Evolutionary conservation across 2,888 invertebrate genomes (phyloP), one percentile per base, ranked within the genome.

Genomic region (Aelia acuminata): DNA sequence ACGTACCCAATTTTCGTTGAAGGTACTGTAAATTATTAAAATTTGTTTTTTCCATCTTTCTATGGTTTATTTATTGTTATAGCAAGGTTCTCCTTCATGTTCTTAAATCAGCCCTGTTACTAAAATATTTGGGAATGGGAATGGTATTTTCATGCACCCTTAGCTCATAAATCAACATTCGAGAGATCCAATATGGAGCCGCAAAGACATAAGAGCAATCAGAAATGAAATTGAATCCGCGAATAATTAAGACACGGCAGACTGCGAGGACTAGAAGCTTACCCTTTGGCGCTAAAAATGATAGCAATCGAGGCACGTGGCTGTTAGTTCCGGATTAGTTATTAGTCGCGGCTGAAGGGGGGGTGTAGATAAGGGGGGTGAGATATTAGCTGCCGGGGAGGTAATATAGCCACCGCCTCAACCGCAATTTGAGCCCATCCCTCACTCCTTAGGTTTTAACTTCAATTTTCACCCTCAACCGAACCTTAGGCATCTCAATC

Each of bases 381-480:
- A 57, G 57, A 57, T 57, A 57, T 75, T 43, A 75, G 75, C 35
- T 75, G 22, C 22, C 7, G 39, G 75, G 20, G 39, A 35, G 75
- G 22, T 75, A 75, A 75, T 43, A 75, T 75, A 20, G 39, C 75
- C 39, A 75, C 39, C 39, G 26, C 39, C 39, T 22, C 75, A 26
- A 26, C 75, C 75, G 35, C 75, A 75, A 43, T 35, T 43, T 39
- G 39, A 43, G 10, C 75, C 39, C 39, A 35, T 75, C 39, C 22
- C 26, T 22, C 18, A 22, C 18, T 22, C 39, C 39, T 39, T 31
- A 35, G 20, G 20, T 75, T 75, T 75, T 75, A 39, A 75, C 39
- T 75, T 75, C 39, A 75, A 75, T 75, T 57, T 57, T 57, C 57
- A 57, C 57, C 57, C 57, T 57, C 26, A 57, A 31, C 57, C 57